Evolutionary conservation across 2,797 vertebrate genomes (phyloP).

Genomic region (Scleropages formosus): DNA sequence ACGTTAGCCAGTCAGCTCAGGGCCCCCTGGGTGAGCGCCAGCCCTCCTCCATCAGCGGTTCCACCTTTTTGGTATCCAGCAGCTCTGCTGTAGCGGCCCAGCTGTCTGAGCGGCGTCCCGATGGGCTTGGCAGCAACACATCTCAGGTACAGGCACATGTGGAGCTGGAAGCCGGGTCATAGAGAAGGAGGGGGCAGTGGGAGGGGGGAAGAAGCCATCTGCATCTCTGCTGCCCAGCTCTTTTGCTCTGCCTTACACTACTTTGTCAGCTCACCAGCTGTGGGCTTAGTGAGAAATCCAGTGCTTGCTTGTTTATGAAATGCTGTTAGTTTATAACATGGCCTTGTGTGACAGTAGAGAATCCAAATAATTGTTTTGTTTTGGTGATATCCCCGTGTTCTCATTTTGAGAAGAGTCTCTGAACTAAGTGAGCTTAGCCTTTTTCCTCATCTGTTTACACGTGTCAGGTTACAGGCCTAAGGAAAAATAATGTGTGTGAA

Average conservation of each 20-base stretch:
- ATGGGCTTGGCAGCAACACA: constrained; percentile 40
- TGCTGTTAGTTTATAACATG: background rate
- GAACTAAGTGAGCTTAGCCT: background rate
- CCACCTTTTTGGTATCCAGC: constrained; percentile 73
- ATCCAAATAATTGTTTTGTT: background rate
- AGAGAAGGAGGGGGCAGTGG: background rate
- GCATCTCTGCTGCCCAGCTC: background rate
- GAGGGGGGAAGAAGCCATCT: background rate
- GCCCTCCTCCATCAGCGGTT: constrained; percentile 63
- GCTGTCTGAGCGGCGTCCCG: constrained; percentile 52
- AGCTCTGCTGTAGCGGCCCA: constrained; percentile 59
- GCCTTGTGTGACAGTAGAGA: background rate
- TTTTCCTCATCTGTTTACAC: background rate
- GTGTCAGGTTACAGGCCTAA: no score
- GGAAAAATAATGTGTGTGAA: background rate
- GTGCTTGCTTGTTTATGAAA: background rate
- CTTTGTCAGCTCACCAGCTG: background rate
- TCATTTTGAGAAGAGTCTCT: background rate
- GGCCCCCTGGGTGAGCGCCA: constrained; percentile 52
- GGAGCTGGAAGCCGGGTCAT: background rate
- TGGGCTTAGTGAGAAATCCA: constrained; percentile 1
- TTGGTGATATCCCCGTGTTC: background rate
- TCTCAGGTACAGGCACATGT: constrained; percentile 49
- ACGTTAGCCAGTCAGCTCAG: constrained; percentile 70
- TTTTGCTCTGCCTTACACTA: background rate